These are phyloP conservation scores for Dolichallabes microphthalmus DNA, from an alignment of 2,113 vertebrate species.

Conservation along the genomic window DNA sequence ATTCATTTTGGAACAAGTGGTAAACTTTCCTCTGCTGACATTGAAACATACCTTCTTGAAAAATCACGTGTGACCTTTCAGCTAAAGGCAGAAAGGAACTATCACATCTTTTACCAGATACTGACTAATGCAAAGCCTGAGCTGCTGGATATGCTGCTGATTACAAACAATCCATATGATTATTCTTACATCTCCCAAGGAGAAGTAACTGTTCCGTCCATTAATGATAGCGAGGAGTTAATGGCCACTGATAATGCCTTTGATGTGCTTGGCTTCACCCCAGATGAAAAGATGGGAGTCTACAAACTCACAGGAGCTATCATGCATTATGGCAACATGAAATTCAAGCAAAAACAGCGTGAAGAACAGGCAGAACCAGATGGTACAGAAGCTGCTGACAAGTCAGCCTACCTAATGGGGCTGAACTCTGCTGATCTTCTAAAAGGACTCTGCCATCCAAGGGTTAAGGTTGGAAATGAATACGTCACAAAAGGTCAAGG, in stretches of 20 bases:
- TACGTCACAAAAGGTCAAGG: conserved; percentile 80
- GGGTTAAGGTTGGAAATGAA: conserved; percentile 80
- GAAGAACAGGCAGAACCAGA: conserved; percentile 87
- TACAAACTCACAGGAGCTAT: conserved; percentile 87
- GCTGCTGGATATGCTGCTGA: conserved; percentile 78
- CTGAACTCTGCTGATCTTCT: conserved; percentile 78
- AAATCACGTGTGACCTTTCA: conserved; percentile 78
- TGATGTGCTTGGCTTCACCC: conserved; percentile 83
- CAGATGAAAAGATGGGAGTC: conserved; percentile 80
- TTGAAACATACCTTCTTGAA: conserved; percentile 91
- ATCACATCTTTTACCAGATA: conserved; percentile 96
- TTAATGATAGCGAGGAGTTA: conserved; percentile 87
- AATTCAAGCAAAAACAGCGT: conserved; percentile 87
- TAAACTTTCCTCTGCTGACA: conserved; percentile 86
- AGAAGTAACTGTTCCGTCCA: conserved; percentile 86
- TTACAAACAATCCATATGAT: conserved; percentile 94
- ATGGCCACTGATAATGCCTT: conserved; percentile 83
- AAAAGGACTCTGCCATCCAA: conserved; percentile 78
- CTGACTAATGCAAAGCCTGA: conserved; percentile 93
- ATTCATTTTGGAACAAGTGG: conserved; percentile 91
- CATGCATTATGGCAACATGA: conserved; percentile 90
- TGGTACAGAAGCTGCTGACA: conserved; percentile 77
- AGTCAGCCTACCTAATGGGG: conserved; percentile 79
- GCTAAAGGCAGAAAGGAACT: conserved; percentile 89
- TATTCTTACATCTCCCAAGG: conserved; percentile 90